A percentile compares a stretch with the other conserved stretches of the same genome.
phyloP scores from a whole-genome alignment of 2,888 invertebrate genomes.

The Tryphoninae sp. region DNA sequence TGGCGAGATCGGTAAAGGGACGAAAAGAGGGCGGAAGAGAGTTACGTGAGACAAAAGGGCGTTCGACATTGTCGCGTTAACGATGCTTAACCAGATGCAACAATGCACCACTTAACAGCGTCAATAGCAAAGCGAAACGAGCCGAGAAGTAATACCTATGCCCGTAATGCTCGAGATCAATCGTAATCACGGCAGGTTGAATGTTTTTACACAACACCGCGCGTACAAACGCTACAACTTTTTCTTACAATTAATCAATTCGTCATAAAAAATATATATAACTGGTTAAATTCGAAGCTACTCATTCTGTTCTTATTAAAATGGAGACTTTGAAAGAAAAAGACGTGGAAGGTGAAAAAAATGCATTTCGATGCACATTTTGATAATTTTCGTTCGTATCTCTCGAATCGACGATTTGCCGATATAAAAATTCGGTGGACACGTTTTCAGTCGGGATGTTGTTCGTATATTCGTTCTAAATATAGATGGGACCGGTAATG shows the following conservation, averaged over 20 bases:
- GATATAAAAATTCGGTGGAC: constrained; percentile 28
- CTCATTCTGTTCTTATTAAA: not conserved
- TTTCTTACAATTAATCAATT: not conserved
- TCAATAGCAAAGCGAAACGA: constrained; percentile 61
- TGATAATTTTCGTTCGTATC: not conserved
- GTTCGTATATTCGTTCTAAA: constrained; percentile 60
- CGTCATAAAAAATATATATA: not conserved
- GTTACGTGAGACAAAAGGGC: constrained; percentile 16
- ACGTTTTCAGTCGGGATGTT: constrained; percentile 32
- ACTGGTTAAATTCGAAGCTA: not conserved
- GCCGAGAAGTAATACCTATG: constrained; percentile 39
- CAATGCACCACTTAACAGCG: constrained; percentile 61
- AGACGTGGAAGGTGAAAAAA: not conserved
- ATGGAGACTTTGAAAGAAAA: not conserved
- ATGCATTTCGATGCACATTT: not conserved
- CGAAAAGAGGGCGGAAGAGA: not conserved
- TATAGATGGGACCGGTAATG: constrained; percentile 67
- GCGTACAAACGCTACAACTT: not conserved
- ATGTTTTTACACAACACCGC: not conserved
- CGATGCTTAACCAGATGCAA: constrained; percentile 59
- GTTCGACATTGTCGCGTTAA: constrained; percentile 52
- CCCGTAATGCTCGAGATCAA: constrained; percentile 50
- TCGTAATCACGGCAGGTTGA: constrained; percentile 25
- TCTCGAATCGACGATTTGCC: constrained; percentile 2
- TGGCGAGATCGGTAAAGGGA: not conserved